Base-by-base conservation (phyloP, 2,113 vertebrate genomes). In the Anoplopoma fimbria region DNA sequence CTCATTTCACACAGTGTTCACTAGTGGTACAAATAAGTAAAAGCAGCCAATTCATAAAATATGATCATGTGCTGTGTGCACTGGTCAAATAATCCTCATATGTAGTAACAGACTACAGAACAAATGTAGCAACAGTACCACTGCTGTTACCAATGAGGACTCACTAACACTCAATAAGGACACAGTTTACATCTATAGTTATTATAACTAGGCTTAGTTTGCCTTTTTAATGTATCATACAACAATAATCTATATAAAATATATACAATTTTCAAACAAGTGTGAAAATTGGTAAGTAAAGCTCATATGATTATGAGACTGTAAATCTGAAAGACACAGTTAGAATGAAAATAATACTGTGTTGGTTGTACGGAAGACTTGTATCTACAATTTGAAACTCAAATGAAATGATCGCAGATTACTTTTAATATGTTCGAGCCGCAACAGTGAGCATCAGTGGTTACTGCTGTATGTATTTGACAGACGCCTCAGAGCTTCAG, bases 171-270 rank as follows among this genome's bases (percentile, higher is more conserved):
- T 42, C 21, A 69, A 75, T 61, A 62, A 55, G 9, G 23, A 38
- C 68, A 77, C 51, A 55, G 3, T 77, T 61, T 53, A 47, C 47
- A 55, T 40, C 2, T 69, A n/a, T 40, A 70, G 21, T 74, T 63
- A 57, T 33, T 60, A 45, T 69, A 23, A 75, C 9, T 51, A 15
- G 29, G 29, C 34, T 62, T 78, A 36, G 45, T 57, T 63, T 81
- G 14, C 9, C 5, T 79, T 81, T 34, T 62, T n/a, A 67, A 69
- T 73, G 27, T 49, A 51, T 70, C 64, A 36, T 34, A 69, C 21
- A 65, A 73, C 25, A 62, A 27, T 55, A 60, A 72, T 38, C 29
- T 33, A 62, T 17, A 17, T n/a, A 60, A 31, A 60, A 51, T 60
- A 31, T 63, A 38, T 9, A 34, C 29, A 15, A 63, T 55, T 64